These are phyloP conservation scores for Anniella stebbinsi DNA, from an alignment of 2,797 vertebrate species.

Conservation along the genomic window DNA sequence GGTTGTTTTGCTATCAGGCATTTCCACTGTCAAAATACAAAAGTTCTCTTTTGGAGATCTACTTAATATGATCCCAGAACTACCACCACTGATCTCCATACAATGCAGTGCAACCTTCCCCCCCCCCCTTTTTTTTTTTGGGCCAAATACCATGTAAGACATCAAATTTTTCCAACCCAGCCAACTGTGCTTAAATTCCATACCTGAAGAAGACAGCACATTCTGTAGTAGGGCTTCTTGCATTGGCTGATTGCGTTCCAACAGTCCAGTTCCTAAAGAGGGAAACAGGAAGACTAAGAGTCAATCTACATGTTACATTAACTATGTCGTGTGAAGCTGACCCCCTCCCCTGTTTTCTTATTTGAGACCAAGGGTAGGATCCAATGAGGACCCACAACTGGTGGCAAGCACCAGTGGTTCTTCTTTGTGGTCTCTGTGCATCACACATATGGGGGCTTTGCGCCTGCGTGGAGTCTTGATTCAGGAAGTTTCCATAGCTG, in stretches of 20 bases:
- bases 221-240: no score
- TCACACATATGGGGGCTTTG: no score
- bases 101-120: background rate
- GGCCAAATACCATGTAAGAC: background rate
- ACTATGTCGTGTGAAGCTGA: no score
- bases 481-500: no score
- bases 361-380: no score
- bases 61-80: background rate
- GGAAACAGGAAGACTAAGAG: background rate
- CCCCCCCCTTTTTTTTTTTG: background rate
- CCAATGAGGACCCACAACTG: no score
- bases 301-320: no score
- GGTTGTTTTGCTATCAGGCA: constrained; percentile 66
- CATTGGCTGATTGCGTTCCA: background rate
- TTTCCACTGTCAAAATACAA: constrained; percentile 62
- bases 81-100: background rate
- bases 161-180: background rate
- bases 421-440: no score
- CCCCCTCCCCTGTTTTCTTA: no score
- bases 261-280: background rate
- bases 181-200: background rate
- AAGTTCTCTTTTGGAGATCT: constrained; percentile 46
- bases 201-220: background rate
- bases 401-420: no score
- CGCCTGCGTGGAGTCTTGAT: no score